Base-by-base conservation (phyloP, 2,888 invertebrate species). In the Stenichneumon culpator region DNA sequence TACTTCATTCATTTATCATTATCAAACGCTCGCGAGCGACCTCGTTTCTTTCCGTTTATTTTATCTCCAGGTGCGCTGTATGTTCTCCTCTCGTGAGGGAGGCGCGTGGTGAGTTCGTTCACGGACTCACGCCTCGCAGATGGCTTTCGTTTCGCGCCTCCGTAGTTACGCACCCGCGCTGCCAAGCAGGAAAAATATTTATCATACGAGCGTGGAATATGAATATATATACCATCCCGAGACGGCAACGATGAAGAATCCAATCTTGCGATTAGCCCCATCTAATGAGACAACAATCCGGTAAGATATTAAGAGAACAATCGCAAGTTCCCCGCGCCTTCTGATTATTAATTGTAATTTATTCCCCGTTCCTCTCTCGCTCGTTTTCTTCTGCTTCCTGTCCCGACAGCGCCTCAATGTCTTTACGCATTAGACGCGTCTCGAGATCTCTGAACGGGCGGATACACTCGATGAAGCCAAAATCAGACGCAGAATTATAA, bases 1-100 rank as follows among this genome's bases (percentile, higher is more conserved):
- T 92, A 93, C 92, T 93, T 92, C 44, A 92, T 92, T 91, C 93
- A 94, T 94, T 92, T 90, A 93, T 94, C 94, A 94, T 92, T 92
- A 93, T 93, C 94, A 93, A 90, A 87, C 82, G 85, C 79, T 80
- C 78, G 82, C 69, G 82, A 88, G 87, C 86, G 87, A 84, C 83
- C 79, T 86, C 84, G 83, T 84, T 81, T 87, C 79, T 86, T 85
- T 70, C 83, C 84, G 79, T 87, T 88, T 80, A 83, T 86, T 86
- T 87, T 68, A 69, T 80, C 78, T 86, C 86, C 84, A 86, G 84
- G 82, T 86, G 69, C 86, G 79, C 60, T 82, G 72, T 44, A 32
- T 50, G 67, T 68, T 68, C 73, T 63, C 72, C 44, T 78, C 70
- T 65, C 81, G 73, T 69, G 77, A 9, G 28, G 57, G 47, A 79